Evolutionary conservation across 1,140 invertebrate genomes (phyloP).

Genomic region (Aricia agestis): DNA sequence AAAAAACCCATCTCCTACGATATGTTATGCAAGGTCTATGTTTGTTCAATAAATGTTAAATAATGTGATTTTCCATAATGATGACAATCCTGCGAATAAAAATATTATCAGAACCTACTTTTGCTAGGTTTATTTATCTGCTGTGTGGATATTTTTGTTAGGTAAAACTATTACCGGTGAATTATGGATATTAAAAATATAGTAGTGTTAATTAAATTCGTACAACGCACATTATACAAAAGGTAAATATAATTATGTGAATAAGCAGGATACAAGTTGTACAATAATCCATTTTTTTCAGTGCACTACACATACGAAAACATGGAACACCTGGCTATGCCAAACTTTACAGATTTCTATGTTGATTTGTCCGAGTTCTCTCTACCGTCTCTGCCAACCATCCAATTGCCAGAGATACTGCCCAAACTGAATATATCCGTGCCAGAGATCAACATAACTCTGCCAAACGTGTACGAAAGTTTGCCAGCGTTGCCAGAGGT

Average conservation of each 20-base stretch:
- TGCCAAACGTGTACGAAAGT: slow-evolving; percentile 51
- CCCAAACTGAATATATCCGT: slow-evolving; percentile 36
- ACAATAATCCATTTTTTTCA: slow-evolving; percentile 49
- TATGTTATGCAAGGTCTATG: no score
- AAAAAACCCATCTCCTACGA: no score
- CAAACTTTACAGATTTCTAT: slow-evolving; percentile 63
- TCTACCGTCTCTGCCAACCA: slow-evolving; percentile 49
- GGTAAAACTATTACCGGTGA: no score
- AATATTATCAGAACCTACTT: no score
- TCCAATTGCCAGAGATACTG: slow-evolving; percentile 40
- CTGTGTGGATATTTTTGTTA: no score
- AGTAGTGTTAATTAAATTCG: no score
- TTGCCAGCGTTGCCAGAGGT: slow-evolving; percentile 44
- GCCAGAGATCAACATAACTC: slow-evolving; percentile 57
- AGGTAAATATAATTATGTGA: background rate
- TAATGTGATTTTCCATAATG: no score
- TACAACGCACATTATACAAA: no score
- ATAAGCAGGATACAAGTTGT: background rate
- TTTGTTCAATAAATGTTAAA: no score
- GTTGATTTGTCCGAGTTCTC: slow-evolving; percentile 54
- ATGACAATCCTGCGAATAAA: no score
- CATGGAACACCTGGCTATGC: slow-evolving; percentile 58
- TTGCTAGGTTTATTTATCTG: no score
- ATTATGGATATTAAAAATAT: no score
- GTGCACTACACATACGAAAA: slow-evolving; percentile 71